phyloP scores from a whole-genome alignment of 2,888 invertebrate species.

The Euclidia mi region DNA sequence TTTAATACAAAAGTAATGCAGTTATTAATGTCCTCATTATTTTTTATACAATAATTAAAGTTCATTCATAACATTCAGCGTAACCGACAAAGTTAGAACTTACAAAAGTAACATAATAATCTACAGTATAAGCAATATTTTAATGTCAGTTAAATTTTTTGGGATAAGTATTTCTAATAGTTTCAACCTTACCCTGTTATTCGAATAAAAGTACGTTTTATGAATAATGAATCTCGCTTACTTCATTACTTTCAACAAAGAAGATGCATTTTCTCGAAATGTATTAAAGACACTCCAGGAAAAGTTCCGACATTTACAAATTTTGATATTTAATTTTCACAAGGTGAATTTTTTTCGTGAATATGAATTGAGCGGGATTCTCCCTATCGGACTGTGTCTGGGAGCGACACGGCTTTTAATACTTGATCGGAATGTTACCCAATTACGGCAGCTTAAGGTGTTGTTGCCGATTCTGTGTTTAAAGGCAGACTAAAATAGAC shows the following conservation, averaged over 20 bases:
- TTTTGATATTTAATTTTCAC: slow-evolving; percentile 65
- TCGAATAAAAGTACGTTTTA: slow-evolving; percentile 1
- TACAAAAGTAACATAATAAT: too few relatives aligned
- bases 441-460: slow-evolving; percentile 75
- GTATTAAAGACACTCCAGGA: slow-evolving; percentile 44
- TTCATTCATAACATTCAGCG: too few relatives aligned
- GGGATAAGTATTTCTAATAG: too few relatives aligned
- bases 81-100: too few relatives aligned
- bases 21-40: too few relatives aligned
- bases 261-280: slow-evolving; percentile 45
- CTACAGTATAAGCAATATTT: too few relatives aligned
- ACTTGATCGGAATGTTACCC: slow-evolving; percentile 82
- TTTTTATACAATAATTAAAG: too few relatives aligned
- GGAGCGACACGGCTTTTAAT: slow-evolving; percentile 79
- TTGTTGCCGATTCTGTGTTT: too few relatives aligned
- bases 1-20: too few relatives aligned
- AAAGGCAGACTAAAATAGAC: too few relatives aligned
- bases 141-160: too few relatives aligned
- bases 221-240: slow-evolving; percentile 43
- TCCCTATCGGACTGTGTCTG: slow-evolving; percentile 78
- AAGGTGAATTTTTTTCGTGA: too few relatives aligned
- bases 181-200: slow-evolving; percentile 2
- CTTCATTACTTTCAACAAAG: slow-evolving; percentile 48
- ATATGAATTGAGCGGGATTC: slow-evolving; percentile 75
- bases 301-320: slow-evolving; percentile 52